These are phyloP conservation scores for Eolophus roseicapilla DNA, from an alignment of 2,113 vertebrate genomes.

Conservation along the genomic window DNA sequence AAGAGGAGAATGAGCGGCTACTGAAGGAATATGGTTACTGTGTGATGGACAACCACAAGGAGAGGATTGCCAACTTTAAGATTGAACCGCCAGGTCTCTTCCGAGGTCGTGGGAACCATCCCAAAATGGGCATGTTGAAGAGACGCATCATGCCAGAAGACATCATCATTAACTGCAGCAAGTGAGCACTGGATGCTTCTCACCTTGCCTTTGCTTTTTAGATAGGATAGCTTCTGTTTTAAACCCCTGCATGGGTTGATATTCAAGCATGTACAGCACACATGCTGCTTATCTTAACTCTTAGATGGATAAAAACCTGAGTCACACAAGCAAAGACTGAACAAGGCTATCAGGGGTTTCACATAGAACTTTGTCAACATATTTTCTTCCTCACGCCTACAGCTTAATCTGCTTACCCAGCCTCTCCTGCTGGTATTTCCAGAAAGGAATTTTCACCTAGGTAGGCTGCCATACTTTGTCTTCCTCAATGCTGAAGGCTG, in stretches of 20 bases:
- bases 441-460: neutral
- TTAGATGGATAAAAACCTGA: neutral
- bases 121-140: constrained; percentile 98
- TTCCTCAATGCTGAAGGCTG: neutral
- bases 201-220: neutral
- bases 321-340: neutral
- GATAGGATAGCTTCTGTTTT: neutral
- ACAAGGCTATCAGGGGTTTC: neutral
- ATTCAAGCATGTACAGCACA: neutral
- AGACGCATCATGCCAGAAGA: constrained; percentile 90
- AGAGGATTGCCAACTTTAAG: constrained; percentile 95
- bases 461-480: neutral
- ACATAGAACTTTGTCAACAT: neutral
- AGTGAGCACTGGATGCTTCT: constrained; percentile 74
- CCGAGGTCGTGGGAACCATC: constrained; percentile 93
- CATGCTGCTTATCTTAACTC: neutral
- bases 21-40: constrained; percentile 94
- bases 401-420: neutral
- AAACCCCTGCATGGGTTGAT: rapidly evolving
- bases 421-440: neutral
- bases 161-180: constrained; percentile 98
- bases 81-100: constrained; percentile 96
- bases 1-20: constrained; percentile 91
- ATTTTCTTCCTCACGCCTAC: neutral
- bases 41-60: constrained; percentile 96